Conservation (phyloP, 2,797 vertebrate species). For the Rhinophrynus dorsalis region DNA sequence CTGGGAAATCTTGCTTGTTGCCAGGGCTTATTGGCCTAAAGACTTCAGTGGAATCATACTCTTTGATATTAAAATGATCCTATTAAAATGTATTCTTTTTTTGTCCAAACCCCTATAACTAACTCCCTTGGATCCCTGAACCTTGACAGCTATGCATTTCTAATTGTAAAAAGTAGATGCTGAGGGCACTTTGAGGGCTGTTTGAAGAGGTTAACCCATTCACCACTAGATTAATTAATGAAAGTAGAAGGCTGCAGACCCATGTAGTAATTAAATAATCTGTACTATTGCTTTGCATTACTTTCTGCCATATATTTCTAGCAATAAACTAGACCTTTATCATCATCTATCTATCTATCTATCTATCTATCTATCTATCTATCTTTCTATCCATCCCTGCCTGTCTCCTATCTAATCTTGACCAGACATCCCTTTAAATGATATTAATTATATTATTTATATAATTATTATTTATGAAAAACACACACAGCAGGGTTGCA, state of each 20-base stretch:
- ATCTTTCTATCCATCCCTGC: too few relatives aligned
- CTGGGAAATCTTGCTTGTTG: not conserved
- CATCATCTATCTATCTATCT: too few relatives aligned
- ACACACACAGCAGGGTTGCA: too few relatives aligned
- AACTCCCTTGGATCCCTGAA: conserved; percentile 7
- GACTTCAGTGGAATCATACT: conserved; percentile 11
- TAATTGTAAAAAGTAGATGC: conserved; percentile 12
- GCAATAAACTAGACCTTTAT: too few relatives aligned
- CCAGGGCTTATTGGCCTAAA: not conserved
- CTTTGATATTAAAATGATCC: conserved; percentile 32
- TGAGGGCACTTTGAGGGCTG: not conserved
- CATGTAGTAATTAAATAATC: not conserved
- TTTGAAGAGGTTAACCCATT: conserved; percentile 23
- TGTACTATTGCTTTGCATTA: not conserved
- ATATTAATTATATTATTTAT: too few relatives aligned
- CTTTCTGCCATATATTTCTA: too few relatives aligned
- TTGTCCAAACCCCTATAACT: not conserved
- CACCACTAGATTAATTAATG: not conserved
- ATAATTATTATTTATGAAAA: too few relatives aligned
- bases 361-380: too few relatives aligned
- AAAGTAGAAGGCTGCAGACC: not conserved
- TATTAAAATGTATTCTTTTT: conserved; percentile 11
- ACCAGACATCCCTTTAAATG: too few relatives aligned
- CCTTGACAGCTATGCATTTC: conserved; percentile 13
- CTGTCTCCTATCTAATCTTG: too few relatives aligned